Conservation (phyloP, 2,113 vertebrate genomes). For the Felis chaus region DNA sequence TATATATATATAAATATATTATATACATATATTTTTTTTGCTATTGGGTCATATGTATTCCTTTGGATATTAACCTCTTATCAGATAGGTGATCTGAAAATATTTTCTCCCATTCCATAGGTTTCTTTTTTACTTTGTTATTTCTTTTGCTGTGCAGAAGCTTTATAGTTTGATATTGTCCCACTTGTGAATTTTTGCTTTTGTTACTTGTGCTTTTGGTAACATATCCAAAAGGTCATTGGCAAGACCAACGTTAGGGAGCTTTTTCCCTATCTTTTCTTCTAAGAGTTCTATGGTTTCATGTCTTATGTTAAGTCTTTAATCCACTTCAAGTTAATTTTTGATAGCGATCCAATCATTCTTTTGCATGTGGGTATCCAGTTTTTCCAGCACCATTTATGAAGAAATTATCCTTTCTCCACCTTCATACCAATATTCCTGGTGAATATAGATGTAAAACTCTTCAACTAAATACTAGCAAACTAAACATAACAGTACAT, state of each 20-base stretch:
- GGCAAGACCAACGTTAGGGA: neutral
- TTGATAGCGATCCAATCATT: neutral
- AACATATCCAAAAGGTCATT: neutral
- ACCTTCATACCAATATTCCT: neutral
- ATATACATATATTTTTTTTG: neutral
- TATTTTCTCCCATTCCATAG: neutral
- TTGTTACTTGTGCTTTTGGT: neutral
- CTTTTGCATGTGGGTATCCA: neutral
- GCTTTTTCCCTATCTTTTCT: neutral
- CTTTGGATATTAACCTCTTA: neutral
- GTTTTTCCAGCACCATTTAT: neutral
- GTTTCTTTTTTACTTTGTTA: neutral
- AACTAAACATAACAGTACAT: neutral
- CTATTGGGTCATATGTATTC: neutral
- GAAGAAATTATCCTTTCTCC: neutral
- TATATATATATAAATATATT: too few species aligned
- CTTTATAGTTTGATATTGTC: neutral
- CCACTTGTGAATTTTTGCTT: neutral
- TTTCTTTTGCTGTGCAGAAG: neutral
- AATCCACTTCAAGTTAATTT: neutral
- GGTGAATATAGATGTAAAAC: neutral
- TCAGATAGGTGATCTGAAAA: neutral
- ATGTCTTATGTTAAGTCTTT: neutral
- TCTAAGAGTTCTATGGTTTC: neutral
- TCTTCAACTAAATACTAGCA: neutral